Evolutionary conservation across 2,797 vertebrate species (phyloP), one percentile per base, ranked within the genome.

Genomic region (Esox masquinongy): DNA sequence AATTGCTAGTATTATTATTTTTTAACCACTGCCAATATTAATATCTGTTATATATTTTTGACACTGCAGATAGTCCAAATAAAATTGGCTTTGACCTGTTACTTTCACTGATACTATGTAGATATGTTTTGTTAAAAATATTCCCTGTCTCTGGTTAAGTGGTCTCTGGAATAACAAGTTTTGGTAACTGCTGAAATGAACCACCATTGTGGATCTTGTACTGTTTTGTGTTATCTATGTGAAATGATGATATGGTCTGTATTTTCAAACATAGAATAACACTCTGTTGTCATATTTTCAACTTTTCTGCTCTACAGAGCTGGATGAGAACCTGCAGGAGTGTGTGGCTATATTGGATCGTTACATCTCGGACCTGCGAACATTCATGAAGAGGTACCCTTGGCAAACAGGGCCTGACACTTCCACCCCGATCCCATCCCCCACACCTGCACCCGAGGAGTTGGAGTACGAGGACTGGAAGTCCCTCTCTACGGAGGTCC

Each of bases 311-410:
- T 74, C 83, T 66, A 8, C 85, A 99, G 97, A 94, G 1, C 86
- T 95, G 12, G 95, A 97, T 59, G 78, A 85, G 0, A 89, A 85
- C 68, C 84, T 96, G 77, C 92, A 85, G 84, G 89, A 91, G 86
- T 94, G 94, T 74, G 92, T 97, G 74, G 87, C 89, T 4, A 88
- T 97, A 85, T 90, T 99, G 67, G 94, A 95, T 7, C 87, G 83
- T 14, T 99, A 98, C 77, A 90, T 98, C 74, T 94, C 90, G 2
- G 89, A 95, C 34, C 94, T 99, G 77, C 90, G 97, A 56, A 90
- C 83, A 12, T 97, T 95, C 86, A 94, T 98, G 95, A 97, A 96
- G 81, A 96, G 82, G 39, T 96, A 94, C 3, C 95, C 97, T 36
- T 94, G 86, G 78, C 70, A 91, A 0, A 68, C 75, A 0, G 56